Base-by-base conservation (phyloP, 2,888 invertebrate genomes). In the Epinotia ramella region DNA sequence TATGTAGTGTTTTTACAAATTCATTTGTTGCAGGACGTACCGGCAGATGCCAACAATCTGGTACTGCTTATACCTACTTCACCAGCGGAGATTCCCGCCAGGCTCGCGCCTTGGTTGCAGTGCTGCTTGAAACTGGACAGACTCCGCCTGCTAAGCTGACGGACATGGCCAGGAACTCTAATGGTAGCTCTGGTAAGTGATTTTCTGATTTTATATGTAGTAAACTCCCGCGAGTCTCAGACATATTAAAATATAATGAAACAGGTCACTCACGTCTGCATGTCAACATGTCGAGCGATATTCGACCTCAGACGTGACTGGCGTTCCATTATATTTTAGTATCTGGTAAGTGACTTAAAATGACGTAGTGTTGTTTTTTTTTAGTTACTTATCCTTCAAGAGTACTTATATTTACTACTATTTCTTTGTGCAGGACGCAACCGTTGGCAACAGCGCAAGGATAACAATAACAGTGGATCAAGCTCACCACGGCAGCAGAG, bases 21-120 rank as follows among this genome's bases (percentile, higher is more conserved):
- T 28, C 24, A 44, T 24, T 49, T 11, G 13, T 62, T 80, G 49
- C 77, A 94, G 96, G 97, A 73, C 96, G 99, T 81, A 99, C 99
- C 24, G 98, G 99, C 11, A 96, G 99, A 80, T 98, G 98, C 84
- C 97, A 98, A 86, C 98, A 98, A 86, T 96, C 97, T 53, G 98
- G 99, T 67, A 99, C 99, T 7, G 99, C 99, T 0, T 99, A 99
- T 90, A 99, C 99, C 4, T 99, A 99, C 93, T 99, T 99, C 92
- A 99, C 99, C 0, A 96, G 97, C 13, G 96, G 97, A 78, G 99
- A 99, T 89, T 96, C 97, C 49, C 96, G 98, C 77, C 99, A 99
- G 89, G 98, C 99, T 0, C 97, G 97, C 80, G 99, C 99, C 84
- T 93, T 99, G 79, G 96, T 99, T 73, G 97, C 97, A 40, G 98